Percentiles rank a stretch among this genome's conserved stretches.
These are phyloP conservation scores for Carposina sasakii DNA, from an alignment of 1,140 invertebrate species.

Conservation along the genomic window DNA sequence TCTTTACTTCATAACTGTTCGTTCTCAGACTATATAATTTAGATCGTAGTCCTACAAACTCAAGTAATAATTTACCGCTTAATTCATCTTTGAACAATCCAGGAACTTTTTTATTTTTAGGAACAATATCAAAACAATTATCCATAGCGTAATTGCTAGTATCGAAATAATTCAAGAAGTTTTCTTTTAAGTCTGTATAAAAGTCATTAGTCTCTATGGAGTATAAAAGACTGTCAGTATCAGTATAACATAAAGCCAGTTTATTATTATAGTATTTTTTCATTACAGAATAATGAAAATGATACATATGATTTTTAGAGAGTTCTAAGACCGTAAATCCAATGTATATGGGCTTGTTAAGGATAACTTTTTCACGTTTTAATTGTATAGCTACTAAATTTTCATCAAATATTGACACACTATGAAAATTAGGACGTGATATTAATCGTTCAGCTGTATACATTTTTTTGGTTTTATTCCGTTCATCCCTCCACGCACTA, in stretches of 20 bases:
- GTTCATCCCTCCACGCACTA: background rate
- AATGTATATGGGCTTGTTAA: no score
- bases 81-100: constrained; percentile 7
- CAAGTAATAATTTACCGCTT: background rate
- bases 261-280: background rate
- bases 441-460: constrained; percentile 24
- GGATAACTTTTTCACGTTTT: no score
- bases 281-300: no score
- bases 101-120: constrained; percentile 6
- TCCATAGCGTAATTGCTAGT: background rate
- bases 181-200: background rate
- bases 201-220: constrained; percentile 3
- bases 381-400: constrained; percentile 9
- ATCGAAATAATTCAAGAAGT: constrained; percentile 1
- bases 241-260: constrained; percentile 4
- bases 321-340: no score
- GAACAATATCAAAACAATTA: background rate
- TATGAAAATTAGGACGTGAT: constrained; percentile 17
- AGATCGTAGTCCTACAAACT: background rate
- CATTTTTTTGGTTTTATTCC: constrained; percentile 17
- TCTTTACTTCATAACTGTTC: background rate
- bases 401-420: background rate
- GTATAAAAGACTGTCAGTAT: constrained; percentile 9
- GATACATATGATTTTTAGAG: no score
- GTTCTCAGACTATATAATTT: constrained; percentile 2